These are phyloP conservation scores for Elachura formosa DNA, from an alignment of 2,113 vertebrate genomes.

Conservation along the genomic window DNA sequence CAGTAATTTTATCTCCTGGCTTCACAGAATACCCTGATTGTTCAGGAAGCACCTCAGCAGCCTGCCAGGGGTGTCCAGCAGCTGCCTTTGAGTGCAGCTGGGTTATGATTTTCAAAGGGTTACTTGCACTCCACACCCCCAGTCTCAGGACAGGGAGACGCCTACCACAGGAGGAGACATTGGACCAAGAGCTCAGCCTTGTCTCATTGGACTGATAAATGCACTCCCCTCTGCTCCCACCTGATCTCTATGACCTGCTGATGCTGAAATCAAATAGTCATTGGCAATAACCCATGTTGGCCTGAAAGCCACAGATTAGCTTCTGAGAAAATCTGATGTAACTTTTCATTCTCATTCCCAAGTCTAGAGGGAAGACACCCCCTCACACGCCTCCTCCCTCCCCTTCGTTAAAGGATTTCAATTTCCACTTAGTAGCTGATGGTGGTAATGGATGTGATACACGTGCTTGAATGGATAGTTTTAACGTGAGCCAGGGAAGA, in stretches of 20 bases:
- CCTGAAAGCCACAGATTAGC: constrained; percentile 34
- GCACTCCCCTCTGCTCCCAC: neutral
- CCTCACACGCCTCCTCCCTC: neutral
- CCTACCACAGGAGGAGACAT: neutral
- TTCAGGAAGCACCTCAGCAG: neutral
- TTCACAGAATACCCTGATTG: neutral
- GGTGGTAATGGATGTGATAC: neutral
- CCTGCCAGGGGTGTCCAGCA: neutral
- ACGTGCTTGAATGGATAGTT: neutral
- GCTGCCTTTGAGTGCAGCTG: neutral
- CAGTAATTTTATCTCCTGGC: neutral
- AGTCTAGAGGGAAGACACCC: constrained; percentile 11
- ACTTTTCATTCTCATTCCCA: neutral
- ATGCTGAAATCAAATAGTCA: constrained; percentile 9
- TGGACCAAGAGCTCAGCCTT: neutral
- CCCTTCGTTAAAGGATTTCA: neutral
- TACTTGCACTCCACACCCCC: neutral
- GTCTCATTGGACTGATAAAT: neutral
- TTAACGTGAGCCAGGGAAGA: neutral
- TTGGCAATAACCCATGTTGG: constrained; percentile 1
- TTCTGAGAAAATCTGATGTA: constrained; percentile 48
- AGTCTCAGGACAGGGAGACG: neutral
- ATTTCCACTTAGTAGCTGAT: neutral
- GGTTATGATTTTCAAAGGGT: neutral
- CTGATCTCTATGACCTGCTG: constrained; percentile 23